Evolutionary conservation across 2,797 vertebrate genomes (phyloP).

Genomic region (Peromyscus melanophrys): DNA sequence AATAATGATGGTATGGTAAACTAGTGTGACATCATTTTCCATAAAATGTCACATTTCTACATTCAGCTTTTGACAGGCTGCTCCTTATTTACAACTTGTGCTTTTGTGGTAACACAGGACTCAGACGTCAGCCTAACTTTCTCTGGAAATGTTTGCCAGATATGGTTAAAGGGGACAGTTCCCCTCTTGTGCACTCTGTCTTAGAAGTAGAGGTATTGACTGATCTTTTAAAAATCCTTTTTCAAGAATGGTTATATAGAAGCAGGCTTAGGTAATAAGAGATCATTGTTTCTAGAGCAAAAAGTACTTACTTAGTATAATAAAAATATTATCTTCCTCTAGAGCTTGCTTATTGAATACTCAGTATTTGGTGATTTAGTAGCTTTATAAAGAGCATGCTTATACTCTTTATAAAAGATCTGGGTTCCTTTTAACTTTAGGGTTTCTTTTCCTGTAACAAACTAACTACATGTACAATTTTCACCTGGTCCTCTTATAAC

Average conservation of each 20-base stretch:
- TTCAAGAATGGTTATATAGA: constrained; percentile 15
- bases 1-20: constrained; percentile 42
- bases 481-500: background rate
- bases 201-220: background rate
- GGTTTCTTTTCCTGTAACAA: background rate
- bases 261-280: constrained; percentile 34
- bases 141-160: background rate
- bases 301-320: constrained; percentile 31
- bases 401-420: constrained; percentile 31
- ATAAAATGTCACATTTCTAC: constrained; percentile 61
- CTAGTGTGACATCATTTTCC: constrained; percentile 54
- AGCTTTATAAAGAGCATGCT: background rate
- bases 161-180: background rate
- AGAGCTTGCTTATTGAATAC: background rate
- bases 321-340: constrained; percentile 48
- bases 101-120: constrained; percentile 48
- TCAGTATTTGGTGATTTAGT: background rate
- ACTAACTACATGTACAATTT: background rate
- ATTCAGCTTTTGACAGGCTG: constrained; percentile 47
- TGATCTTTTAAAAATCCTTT: constrained; percentile 40
- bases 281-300: constrained; percentile 3
- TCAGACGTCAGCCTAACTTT: constrained; percentile 22
- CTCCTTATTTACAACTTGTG: constrained; percentile 57
- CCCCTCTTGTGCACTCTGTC: background rate
- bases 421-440: background rate